Conservation (phyloP, 35 echinoderm and acorn worm species). For the Heliocidaris tuberculata region DNA sequence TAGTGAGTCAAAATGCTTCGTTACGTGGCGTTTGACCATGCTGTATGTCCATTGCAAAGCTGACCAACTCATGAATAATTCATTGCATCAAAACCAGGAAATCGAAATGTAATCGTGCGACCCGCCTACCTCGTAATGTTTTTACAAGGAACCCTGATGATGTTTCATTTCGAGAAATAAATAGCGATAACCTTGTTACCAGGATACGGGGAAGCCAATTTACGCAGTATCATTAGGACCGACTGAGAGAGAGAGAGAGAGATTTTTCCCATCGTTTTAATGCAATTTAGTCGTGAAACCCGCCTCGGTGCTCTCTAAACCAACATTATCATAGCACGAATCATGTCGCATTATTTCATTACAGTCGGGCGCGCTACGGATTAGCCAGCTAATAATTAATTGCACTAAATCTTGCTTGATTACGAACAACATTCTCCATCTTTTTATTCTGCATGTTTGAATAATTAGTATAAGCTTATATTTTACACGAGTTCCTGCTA, state of each 20-base stretch:
- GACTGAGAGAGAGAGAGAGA: background rate
- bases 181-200: background rate
- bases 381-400: background rate
- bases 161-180: background rate
- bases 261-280: background rate
- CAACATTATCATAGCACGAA: background rate
- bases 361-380: background rate
- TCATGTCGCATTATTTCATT: background rate
- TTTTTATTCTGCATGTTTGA: too few relatives aligned
- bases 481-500: too few relatives aligned
- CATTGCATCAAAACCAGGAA: background rate
- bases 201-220: background rate
- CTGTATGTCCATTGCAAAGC: background rate
- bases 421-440: too few relatives aligned
- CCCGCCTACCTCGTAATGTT: background rate
- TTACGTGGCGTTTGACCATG: background rate
- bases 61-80: background rate
- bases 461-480: too few relatives aligned
- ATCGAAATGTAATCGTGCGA: background rate
- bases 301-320: constrained; percentile 5
- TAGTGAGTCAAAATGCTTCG: background rate
- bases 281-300: background rate
- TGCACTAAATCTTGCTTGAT: background rate
- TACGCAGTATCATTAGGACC: background rate
- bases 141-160: background rate